Base-by-base conservation (phyloP, 2,888 invertebrate species). In the Andrena marginata region DNA sequence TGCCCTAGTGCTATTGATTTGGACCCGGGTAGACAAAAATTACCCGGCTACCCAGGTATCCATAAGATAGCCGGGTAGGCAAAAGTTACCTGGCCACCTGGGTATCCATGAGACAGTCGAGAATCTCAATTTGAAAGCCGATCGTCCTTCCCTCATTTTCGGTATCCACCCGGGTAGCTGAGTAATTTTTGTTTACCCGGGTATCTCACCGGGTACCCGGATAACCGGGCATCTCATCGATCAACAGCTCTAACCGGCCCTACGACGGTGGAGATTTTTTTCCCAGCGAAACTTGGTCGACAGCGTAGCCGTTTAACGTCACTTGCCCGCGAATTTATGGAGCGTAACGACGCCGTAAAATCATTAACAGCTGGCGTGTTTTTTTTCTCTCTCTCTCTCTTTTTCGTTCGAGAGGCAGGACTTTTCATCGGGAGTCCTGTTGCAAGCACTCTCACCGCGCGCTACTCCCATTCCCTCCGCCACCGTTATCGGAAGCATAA, bases 331-430 rank as follows among this genome's bases (percentile, higher is more conserved):
- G 63, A 10, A 80, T 79, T 80, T 80, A 72, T 64, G 64, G 68
- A 42, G 23, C 72, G 80, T 51, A 79, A 79, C 79, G 51, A 73
- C 63, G 42, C 56, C 62, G 59, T 80, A 80, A 77, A 77, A 62
- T 80, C 72, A 79, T 79, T 79, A 80, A 73, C 80, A 79, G 63
- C 56, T n/a, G 10, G 42, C 59, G 59, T 6, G 31, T 35, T 1
- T 42, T 48, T 56, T 54, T n/a, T 67, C 67, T 72, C 71, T n/a
- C 20, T 23, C n/a, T n/a, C 20, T 23, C n/a, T 29, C 26, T 29
- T 29, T 42, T 49, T 16, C 23, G 33, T 6, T 23, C 31, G 20
- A 23, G 29, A n/a, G 20, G 49, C 20, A 20, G 35, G 16, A 59
- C 42, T 51, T 76, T 78, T 64, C 64, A 77, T 72, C 54, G 63